Evolutionary conservation across 2,888 invertebrate genomes (phyloP), one percentile per base, ranked within the genome.

Genomic region (Achlya flavicornis): DNA sequence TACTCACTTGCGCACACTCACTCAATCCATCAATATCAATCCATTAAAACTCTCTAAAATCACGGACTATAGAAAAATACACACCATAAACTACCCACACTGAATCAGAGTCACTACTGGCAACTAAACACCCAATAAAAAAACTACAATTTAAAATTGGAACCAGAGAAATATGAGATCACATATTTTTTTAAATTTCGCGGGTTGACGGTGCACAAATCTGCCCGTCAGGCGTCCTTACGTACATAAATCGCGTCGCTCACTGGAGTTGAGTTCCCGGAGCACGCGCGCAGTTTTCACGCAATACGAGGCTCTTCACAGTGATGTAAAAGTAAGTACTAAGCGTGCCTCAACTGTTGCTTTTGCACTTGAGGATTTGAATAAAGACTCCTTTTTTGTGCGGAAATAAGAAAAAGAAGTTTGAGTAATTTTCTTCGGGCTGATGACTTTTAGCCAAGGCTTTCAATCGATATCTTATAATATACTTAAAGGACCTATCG

Each of bases 201-300:
- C 84, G 79, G 68, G 67, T 66, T 67, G 74, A 78, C 68, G 67
- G 72, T 63, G 67, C 64, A 72, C 64, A 66, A 66, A 62, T 53
- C 66, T 38, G 64, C 63, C 63, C 64, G 69, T 66, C 63, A 80
- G 76, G 81, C 90, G 89, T 85, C 85, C 81, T 79, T 74, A 73
- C 88, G 72, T 75, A 76, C 75, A 80, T 85, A 77, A 73, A 80
- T 79, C 88, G 83, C 85, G 86, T 67, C 81, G 83, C 79, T 78
- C 73, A 89, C 89, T 89, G 88, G 64, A 76, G 74, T 75, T 68
- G 64, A 76, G 74, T 75, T 68, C 77, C 78, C 80, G 76, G 78
- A 72, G 72, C 73, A 67, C 75, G 72, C 77, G 72, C 79, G 77
- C 72, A 74, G 72, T 76, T 79, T 79, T 67, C 77, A 76, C 72